Base-by-base conservation (phyloP, 2,888 invertebrate genomes). In the Pristionchus fissidentatus region DNA sequence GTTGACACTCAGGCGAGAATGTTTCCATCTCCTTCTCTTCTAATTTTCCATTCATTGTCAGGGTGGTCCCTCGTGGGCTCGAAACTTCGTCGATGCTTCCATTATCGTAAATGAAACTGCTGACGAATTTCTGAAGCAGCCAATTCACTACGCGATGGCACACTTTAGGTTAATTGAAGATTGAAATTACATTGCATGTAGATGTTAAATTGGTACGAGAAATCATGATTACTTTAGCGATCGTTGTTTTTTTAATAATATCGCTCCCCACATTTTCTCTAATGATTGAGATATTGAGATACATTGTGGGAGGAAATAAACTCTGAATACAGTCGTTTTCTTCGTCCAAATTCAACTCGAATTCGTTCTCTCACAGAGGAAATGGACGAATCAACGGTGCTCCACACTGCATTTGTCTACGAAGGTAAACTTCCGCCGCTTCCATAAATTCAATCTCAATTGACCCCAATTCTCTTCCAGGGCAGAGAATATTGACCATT, bases 61-160 rank as follows among this genome's bases (percentile, higher is more conserved):
- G 80, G 80, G 80, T 3, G 82, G 82, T 5, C 70, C 82, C 1
- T 66, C 70, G 8, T 82, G 82, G 82, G 70, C 43, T 19, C 29
- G 29, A 0, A 81, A 81, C 46, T 66, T 22, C 29, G 81, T 81
- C 46, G 81, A 81, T 15, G 43, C 82, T 43, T 70, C 82, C 35
- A 70, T 82, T n/a, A 0, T 82, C 26, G 52, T 82, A 15, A 70
- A 82, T 38, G 49, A 8, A 5, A 26, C 43, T 1, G n/a, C 43
- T 0, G 82, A 82, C 38, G 82, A 82, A 52, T 82, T 82, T 38
- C 15, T 7, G 35, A 82, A 82, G 35, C 82, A 82, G 82, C 82
- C 82, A 4, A 82, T 46, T 46, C 55, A 55, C 70, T 82, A 70
- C 22, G 82, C 70, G 22, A 62, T 82, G 66, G 35, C 70, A 29